Conservation (phyloP, 2,888 invertebrate species). For the Drosophila paracracens region DNA sequence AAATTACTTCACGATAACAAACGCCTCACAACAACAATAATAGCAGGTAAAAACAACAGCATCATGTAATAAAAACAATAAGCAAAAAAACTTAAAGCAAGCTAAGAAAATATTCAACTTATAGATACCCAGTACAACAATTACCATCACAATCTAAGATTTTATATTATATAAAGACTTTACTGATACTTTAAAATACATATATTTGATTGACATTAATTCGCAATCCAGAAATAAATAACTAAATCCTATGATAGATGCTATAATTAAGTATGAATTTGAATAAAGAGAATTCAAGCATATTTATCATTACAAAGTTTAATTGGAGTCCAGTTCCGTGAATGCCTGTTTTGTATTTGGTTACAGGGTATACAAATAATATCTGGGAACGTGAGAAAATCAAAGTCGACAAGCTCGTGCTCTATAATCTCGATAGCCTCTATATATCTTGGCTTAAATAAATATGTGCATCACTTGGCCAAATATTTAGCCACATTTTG, state of each 20-base stretch:
- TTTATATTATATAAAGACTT: not conserved
- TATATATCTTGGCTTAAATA: not conserved
- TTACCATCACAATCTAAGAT: not conserved
- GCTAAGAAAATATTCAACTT: not conserved
- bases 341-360: constrained; percentile 3
- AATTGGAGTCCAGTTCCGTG: not conserved
- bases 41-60: constrained; percentile 7
- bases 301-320: not conserved
- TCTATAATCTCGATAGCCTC: constrained; percentile 10
- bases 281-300: not conserved
- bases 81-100: constrained; percentile 27
- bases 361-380: constrained; percentile 44
- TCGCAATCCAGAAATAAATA: not conserved
- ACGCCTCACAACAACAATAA: constrained; percentile 17
- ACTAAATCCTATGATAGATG: not conserved
- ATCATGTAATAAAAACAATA: constrained; percentile 66
- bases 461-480: not conserved
- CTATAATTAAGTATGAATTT: not conserved
- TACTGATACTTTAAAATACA: not conserved
- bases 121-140: constrained; percentile 13
- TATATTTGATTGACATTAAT: not conserved
- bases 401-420: constrained; percentile 21
- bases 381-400: not conserved
- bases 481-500: constrained; percentile 1
- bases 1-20: constrained; percentile 66